A percentile compares a stretch with the other conserved stretches of the same genome.
Conservation (phyloP, 2,797 vertebrate species). For the Takifugu rubripes region DNA sequence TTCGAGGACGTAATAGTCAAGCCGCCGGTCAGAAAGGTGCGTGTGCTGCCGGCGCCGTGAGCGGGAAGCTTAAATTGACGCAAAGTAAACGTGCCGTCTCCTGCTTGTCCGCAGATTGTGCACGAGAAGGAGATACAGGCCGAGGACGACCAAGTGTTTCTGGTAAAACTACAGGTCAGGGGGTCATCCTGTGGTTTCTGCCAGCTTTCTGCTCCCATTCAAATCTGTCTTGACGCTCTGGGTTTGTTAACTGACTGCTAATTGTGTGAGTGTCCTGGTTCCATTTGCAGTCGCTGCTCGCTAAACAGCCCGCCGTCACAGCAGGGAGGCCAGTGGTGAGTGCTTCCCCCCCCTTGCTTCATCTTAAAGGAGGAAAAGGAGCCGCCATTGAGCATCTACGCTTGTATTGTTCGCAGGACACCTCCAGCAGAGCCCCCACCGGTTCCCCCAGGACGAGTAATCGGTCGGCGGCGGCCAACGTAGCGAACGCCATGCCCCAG, state of each 20-base stretch:
- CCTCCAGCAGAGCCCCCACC: conserved; percentile 89
- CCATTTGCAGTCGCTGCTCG: conserved; percentile 85
- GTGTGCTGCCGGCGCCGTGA: background rate
- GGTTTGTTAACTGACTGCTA: conserved; percentile 33
- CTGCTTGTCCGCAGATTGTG: conserved; percentile 83
- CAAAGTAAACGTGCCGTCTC: too few relatives aligned
- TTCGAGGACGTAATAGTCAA: conserved; percentile 96
- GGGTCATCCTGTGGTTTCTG: conserved; percentile 14
- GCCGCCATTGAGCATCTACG: background rate
- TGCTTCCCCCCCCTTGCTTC: conserved; percentile 13
- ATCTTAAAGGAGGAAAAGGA: background rate
- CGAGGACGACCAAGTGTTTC: conserved; percentile 98
- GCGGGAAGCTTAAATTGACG: background rate
- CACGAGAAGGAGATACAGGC: conserved; percentile 98
- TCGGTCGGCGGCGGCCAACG: conserved; percentile 90
- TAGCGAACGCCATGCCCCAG: conserved; percentile 93
- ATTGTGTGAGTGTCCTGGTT: conserved; percentile 34
- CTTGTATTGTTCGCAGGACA: conserved; percentile 74
- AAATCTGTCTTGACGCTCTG: conserved; percentile 25
- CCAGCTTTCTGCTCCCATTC: conserved; percentile 3
- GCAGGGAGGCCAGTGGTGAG: conserved; percentile 94
- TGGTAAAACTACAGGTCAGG: conserved; percentile 94
- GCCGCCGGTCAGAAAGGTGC: conserved; percentile 94
- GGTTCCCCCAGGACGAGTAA: conserved; percentile 95
- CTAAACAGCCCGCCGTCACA: conserved; percentile 91